These are phyloP conservation scores for Sorex fumeus DNA, from an alignment of 2,113 vertebrate species.

Conservation along the genomic window DNA sequence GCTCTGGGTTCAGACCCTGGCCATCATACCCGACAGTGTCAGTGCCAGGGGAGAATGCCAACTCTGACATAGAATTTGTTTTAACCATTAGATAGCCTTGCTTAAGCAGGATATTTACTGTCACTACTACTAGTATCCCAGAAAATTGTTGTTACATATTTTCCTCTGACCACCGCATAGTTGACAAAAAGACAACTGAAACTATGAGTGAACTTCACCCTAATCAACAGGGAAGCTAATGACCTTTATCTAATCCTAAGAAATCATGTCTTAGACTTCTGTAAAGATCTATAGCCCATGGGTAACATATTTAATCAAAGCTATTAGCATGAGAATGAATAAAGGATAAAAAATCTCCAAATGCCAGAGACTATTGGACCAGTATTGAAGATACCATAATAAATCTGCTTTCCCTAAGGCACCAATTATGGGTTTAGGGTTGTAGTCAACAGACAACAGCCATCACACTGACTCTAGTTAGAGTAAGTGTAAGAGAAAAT, in stretches of 20 bases:
- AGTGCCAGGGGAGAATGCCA: no score
- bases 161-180: not conserved
- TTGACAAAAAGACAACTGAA: not conserved
- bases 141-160: not conserved
- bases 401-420: conserved; percentile 55
- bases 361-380: conserved; percentile 37
- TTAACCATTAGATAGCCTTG: not conserved
- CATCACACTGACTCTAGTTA: conserved; percentile 41
- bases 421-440: conserved; percentile 54
- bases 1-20: no score
- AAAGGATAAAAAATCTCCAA: conserved; percentile 63
- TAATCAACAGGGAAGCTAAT: conserved; percentile 9
- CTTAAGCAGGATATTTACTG: conserved; percentile 4
- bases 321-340: conserved; percentile 56
- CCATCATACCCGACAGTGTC: no score
- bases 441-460: conserved; percentile 53
- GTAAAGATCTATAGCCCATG: conserved; percentile 40
- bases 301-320: conserved; percentile 30
- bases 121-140: not conserved
- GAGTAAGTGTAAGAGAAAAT: conserved; percentile 29
- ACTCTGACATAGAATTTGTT: no score
- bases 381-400: conserved; percentile 34
- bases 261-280: conserved; percentile 50
- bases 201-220: not conserved
- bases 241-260: conserved; percentile 47